Evolutionary conservation across 2,113 vertebrate genomes (phyloP), one percentile per base, ranked within the genome.

Genomic region (Aphyosemion australe): DNA sequence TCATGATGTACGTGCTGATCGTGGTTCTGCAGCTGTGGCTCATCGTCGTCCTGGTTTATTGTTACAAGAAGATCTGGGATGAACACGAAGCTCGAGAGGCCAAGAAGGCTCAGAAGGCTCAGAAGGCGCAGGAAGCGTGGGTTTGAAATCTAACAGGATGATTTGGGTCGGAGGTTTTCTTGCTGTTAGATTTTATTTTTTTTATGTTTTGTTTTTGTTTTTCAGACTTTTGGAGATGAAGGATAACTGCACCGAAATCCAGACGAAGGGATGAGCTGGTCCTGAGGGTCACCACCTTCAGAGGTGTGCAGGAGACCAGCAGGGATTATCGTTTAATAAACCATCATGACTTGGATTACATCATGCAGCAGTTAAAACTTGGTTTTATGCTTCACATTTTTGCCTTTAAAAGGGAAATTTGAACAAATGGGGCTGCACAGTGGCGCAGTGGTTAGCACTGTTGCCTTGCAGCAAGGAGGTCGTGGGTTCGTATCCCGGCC

Each of bases 1-100:
- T 97, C 57, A 91, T 95, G 92, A 97, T 96, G 95, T 97, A 94
- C 4, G 93, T 96, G 61, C 84, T 95, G 75, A 94, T 96, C 6
- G 90, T 94, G 45, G 87, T 93, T 16, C 90, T 97, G 87, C 96
- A 96, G 69, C 91, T 97, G 55, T 96, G 95, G 95, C 88, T 97
- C 49, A 92, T 95, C 47, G 83, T 79, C 0, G 93, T 95, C 83
- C 88, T 97, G 87, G 68, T 96, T 16, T 94, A 95, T 80, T 97
- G 95, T 69, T 97, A 97, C 78, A 93, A 89, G 81, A 97, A 96
- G 89, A 94, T 93, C 0, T 93, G 90, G 0, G 89, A 91, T 0
- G 94, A 95, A 0, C 92, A 93, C 5, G 94, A 95, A 4, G 90
- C 6, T 48, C 89, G 1, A 65, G 93, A 76, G 72, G 86, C 87